These are phyloP conservation scores for Avahi laniger DNA, from an alignment of 2,797 vertebrate species.

Conservation along the genomic window DNA sequence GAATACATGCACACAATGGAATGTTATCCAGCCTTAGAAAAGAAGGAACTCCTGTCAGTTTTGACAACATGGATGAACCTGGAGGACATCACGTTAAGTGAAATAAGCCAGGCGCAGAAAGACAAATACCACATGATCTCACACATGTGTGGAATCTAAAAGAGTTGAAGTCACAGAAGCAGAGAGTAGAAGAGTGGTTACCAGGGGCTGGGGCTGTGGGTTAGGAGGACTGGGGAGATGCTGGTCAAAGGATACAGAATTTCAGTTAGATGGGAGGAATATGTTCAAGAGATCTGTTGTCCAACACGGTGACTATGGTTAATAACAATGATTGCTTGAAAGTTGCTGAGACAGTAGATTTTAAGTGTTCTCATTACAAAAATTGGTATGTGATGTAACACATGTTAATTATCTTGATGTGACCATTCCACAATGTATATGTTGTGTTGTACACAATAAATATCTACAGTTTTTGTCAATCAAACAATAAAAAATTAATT, in stretches of 20 bases:
- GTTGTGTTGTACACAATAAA: not conserved
- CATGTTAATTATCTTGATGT: not conserved
- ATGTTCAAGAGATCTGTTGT: not conserved
- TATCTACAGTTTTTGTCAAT: not conserved
- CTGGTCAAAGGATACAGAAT: not conserved
- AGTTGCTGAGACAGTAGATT: not conserved
- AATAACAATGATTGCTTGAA: not conserved
- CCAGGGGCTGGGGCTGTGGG: not conserved
- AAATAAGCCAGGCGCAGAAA: not conserved
- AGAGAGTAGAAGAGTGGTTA: not conserved
- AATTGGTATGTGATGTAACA: not conserved
- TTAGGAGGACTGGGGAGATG: not conserved
- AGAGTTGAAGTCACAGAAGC: not conserved
- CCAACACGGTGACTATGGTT: not conserved
- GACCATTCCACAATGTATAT: not conserved
- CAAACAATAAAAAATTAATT: not conserved
- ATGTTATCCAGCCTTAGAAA: not conserved
- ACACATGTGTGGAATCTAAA: not conserved
- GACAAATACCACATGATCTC: not conserved
- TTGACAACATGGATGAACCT: not conserved
- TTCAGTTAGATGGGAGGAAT: not conserved
- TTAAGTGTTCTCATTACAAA: not conserved
- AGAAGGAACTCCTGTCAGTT: not conserved
- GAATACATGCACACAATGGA: not conserved
- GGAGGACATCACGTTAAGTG: not conserved